A percentile compares a stretch with the other conserved stretches of the same genome.
Evolutionary conservation across 2,888 invertebrate species (phyloP).

Genomic region (Ectobius pallidus): DNA sequence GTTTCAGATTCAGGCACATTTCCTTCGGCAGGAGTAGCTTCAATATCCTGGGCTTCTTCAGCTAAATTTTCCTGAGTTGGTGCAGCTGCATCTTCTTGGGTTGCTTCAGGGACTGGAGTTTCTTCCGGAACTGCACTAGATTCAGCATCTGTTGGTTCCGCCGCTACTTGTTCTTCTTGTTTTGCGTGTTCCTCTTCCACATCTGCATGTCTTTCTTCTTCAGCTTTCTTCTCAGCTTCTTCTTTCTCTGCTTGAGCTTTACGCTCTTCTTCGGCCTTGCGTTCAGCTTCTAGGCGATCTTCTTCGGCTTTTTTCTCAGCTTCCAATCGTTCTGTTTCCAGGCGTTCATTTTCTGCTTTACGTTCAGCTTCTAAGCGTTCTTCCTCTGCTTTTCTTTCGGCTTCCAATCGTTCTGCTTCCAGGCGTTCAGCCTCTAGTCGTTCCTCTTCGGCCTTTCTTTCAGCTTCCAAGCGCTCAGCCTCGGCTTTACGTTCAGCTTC

Average conservation of each 20-base stretch:
- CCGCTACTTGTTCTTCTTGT: constrained; percentile 24
- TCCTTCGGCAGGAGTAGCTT: constrained; percentile 43
- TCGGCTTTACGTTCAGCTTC: constrained; percentile 60
- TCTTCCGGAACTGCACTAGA: constrained; percentile 48
- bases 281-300: constrained; percentile 53
- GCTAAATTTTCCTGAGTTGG: constrained; percentile 48
- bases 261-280: constrained; percentile 50
- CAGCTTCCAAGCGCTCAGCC: constrained; percentile 63
- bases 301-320: constrained; percentile 43
- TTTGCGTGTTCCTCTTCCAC: constrained; percentile 18
- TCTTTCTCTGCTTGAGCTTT: constrained; percentile 64
- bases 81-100: constrained; percentile 51
- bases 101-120: constrained; percentile 49
- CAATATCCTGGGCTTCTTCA: constrained; percentile 48
- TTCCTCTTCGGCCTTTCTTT: constrained; percentile 64
- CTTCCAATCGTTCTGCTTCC: constrained; percentile 61
- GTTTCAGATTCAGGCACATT: constrained; percentile 35
- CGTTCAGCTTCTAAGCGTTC: constrained; percentile 48
- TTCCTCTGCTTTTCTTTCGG: constrained; percentile 39
- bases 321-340: constrained; percentile 50
- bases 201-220: constrained; percentile 54
- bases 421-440: constrained; percentile 45
- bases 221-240: constrained; percentile 64
- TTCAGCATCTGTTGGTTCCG: constrained; percentile 51
- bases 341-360: constrained; percentile 51